These are phyloP conservation scores for Caenorhabditis imperialis DNA, from an alignment of 2,888 invertebrate species.

Conservation along the genomic window DNA sequence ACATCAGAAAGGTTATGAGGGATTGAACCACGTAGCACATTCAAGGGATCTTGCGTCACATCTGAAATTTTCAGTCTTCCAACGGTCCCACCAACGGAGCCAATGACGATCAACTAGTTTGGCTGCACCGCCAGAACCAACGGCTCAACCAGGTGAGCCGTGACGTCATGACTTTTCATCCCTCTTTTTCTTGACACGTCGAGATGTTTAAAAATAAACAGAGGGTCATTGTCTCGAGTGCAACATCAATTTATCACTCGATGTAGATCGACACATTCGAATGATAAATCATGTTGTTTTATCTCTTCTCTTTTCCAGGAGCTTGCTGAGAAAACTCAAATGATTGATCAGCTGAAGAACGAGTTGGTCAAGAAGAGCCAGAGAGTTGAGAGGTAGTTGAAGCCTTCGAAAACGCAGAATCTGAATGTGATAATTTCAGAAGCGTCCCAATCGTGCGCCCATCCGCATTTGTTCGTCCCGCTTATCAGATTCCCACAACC, in stretches of 20 bases:
- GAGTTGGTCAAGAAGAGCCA: slow-evolving; percentile 50
- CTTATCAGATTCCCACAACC: slow-evolving; percentile 55
- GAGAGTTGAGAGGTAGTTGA: slow-evolving; percentile 23
- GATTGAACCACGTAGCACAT: too few species aligned
- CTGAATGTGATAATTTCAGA: slow-evolving; percentile 16
- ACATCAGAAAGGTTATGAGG: too few species aligned
- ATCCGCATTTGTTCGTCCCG: slow-evolving; percentile 70
- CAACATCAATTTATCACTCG: slow-evolving; percentile 44
- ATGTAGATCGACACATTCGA: slow-evolving; percentile 44
- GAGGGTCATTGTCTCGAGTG: slow-evolving; percentile 40
- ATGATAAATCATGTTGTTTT: slow-evolving; percentile 50
- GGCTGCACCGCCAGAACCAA: slow-evolving; percentile 79
- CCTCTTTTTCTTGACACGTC: background rate
- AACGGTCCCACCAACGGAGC: slow-evolving; percentile 40
- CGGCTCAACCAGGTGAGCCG: slow-evolving; percentile 77
- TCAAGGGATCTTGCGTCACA: too few species aligned
- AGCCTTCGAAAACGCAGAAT: background rate
- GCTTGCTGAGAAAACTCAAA: slow-evolving; percentile 78
- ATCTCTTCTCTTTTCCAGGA: slow-evolving; percentile 73
- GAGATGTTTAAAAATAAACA: slow-evolving; percentile 42
- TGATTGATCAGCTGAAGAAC: slow-evolving; percentile 77
- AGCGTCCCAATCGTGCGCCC: slow-evolving; percentile 57
- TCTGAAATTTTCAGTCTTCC: slow-evolving; percentile 19
- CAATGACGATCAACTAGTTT: slow-evolving; percentile 66
- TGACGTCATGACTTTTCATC: slow-evolving; percentile 18